Evolutionary conservation across 2,888 invertebrate species (phyloP), one percentile per base, ranked within the genome.

Genomic region (Athetis lepigone): DNA sequence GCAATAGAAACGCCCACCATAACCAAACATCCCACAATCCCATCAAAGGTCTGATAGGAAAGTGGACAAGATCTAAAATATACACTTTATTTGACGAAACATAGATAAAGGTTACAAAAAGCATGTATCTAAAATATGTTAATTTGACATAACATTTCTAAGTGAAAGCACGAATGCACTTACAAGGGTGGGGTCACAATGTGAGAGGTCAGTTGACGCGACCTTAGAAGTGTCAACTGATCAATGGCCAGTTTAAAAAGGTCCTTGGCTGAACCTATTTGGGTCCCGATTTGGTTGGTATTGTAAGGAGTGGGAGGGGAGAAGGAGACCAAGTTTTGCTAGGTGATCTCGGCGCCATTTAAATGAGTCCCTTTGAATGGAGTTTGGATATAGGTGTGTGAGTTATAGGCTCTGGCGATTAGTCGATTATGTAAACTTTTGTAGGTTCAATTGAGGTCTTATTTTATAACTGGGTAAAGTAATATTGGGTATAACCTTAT

Each of bases 81-180:
- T 21, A 45, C 46, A 66, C 36, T 57, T 61, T 66, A 66, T 67
- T 64, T 79, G 61, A 73, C 63, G 49, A 69, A 51, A 40, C 54
- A 29, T 4, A 55, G 60, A 58, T 68, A 61, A 57, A 29, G 49
- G 33, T 72, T 46, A 69, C 55, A 51, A 47, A 61, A 65, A 37
- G 51, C 23, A 46, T 56, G 57, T 56, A 25, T 56, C 51, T 33
- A 60, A 69, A 61, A 70, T 77, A 79, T 80, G 78, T 77, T 66
- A 80, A 78, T 80, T 75, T 77, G 60, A 75, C 68, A 75, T 52
- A 61, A 60, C 68, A 65, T 77, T 75, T 75, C 59, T 61, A 75
- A 80, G 84, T 81, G 81, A 85, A 84, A 85, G 83, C 79, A 58
- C 68, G 64, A 56, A 57, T 54, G 50, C 58, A 72, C 75, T 50